These are phyloP conservation scores for Drosophila pseudotakahashii DNA, from an alignment of 2,888 invertebrate genomes.

Conservation along the genomic window DNA sequence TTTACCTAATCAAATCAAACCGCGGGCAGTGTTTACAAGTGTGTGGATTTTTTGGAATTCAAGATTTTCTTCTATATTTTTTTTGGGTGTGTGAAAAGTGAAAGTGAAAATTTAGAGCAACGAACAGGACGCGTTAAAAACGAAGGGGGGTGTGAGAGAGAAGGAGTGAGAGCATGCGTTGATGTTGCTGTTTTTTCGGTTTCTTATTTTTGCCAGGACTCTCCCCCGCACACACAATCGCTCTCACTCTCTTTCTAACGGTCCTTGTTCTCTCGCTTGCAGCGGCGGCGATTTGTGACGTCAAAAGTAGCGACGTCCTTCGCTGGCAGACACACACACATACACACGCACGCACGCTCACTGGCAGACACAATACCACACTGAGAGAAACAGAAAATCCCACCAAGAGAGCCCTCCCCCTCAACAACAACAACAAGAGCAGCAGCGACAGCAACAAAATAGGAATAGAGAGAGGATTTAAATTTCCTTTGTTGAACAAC, in stretches of 20 bases:
- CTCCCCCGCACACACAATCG: slow-evolving; percentile 21
- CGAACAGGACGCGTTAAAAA: slow-evolving; percentile 35
- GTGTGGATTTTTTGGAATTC: slow-evolving; percentile 8
- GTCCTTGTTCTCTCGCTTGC: slow-evolving; percentile 24
- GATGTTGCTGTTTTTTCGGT: slow-evolving; percentile 21
- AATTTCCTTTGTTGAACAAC: slow-evolving; percentile 27
- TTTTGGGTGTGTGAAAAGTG: slow-evolving; percentile 83
- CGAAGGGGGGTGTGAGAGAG: slow-evolving; percentile 15
- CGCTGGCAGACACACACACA: slow-evolving; percentile 49
- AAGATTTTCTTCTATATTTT: slow-evolving; percentile 41
- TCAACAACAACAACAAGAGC: not conserved
- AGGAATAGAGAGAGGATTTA: slow-evolving; percentile 5
- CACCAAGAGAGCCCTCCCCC: slow-evolving; percentile 17
- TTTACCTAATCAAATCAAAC: slow-evolving; percentile 14
- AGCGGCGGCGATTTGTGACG: slow-evolving; percentile 62
- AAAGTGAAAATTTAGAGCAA: slow-evolving; percentile 82
- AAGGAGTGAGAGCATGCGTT: slow-evolving; percentile 49
- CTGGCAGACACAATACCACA: slow-evolving; percentile 36
- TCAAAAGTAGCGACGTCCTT: slow-evolving; percentile 55
- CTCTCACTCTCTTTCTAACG: slow-evolving; percentile 9
- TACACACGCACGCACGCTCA: slow-evolving; percentile 31
- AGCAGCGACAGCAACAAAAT: not conserved
- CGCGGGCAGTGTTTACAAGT: slow-evolving; percentile 16
- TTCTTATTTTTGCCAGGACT: slow-evolving; percentile 18
- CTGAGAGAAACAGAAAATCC: slow-evolving; percentile 33